phyloP scores from a whole-genome alignment of 1,140 invertebrate genomes.

The Aphelinus certus region DNA sequence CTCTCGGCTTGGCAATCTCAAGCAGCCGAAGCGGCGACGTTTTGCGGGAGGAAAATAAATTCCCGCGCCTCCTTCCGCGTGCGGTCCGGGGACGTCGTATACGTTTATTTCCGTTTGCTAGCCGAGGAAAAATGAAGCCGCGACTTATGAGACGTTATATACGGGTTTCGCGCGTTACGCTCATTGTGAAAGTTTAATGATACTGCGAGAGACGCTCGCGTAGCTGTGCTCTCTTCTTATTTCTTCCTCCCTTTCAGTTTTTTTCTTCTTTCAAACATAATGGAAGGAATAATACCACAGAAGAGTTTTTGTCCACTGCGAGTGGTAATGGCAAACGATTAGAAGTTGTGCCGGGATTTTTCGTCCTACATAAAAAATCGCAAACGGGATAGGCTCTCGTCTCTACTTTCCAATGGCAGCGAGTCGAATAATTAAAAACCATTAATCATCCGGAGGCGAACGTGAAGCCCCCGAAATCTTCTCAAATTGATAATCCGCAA shows the following conservation, averaged over 20 bases:
- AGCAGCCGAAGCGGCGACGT: no score
- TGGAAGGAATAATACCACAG: constrained; percentile 1
- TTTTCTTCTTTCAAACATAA: constrained; percentile 1
- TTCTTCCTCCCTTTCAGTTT: no score
- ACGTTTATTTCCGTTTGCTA: constrained; percentile 22
- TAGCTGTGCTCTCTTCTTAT: not conserved
- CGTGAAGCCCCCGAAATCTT: no score
- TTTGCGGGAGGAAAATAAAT: no score
- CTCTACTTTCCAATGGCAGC: no score
- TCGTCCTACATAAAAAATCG: not conserved
- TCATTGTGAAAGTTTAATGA: constrained; percentile 31
- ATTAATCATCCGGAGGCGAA: no score
- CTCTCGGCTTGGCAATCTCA: no score
- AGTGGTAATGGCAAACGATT: no score
- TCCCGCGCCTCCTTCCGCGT: no score
- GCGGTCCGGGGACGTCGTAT: not conserved
- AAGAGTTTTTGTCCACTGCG: no score
- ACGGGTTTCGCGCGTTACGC: not conserved
- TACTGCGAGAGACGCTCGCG: not conserved
- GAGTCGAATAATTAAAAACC: no score
- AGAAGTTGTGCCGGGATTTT: not conserved
- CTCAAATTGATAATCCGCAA: constrained; percentile 5
- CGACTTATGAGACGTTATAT: constrained; percentile 11
- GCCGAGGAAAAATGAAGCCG: constrained; percentile 14
- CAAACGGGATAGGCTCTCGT: no score